These are phyloP conservation scores for Athrips mouffetella DNA, from an alignment of 2,888 invertebrate species.

Conservation along the genomic window DNA sequence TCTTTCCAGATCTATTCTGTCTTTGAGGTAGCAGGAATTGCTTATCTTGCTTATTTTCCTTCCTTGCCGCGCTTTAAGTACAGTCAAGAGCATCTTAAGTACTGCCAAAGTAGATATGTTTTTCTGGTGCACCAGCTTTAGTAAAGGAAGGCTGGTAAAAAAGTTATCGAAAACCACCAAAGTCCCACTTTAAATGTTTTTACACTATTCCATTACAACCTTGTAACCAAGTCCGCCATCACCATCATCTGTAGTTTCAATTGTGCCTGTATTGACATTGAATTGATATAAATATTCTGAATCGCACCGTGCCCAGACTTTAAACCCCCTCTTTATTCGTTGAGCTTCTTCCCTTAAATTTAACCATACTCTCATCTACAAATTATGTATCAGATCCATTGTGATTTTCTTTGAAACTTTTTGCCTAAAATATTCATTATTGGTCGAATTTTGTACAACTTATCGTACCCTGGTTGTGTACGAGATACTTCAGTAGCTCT, in stretches of 20 bases:
- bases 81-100: conserved; percentile 21
- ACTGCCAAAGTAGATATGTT: conserved; percentile 20
- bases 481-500: neutral
- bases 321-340: conserved; percentile 26
- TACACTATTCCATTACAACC: conserved; percentile 24
- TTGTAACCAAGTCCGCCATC: conserved; percentile 30
- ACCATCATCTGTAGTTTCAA: conserved; percentile 29
- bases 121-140: conserved; percentile 24
- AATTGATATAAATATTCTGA: conserved; percentile 28
- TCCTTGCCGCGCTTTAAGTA: conserved; percentile 20
- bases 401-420: conserved; percentile 15
- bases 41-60: neutral
- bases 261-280: conserved; percentile 32
- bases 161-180: conserved; percentile 27
- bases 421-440: conserved; percentile 12
- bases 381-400: conserved; percentile 17
- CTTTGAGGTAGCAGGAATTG: too few relatives aligned
- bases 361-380: conserved; percentile 24
- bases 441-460: conserved; percentile 23
- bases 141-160: conserved; percentile 24
- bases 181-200: conserved; percentile 22
- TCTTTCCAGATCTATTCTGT: too few relatives aligned
- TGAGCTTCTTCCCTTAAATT: conserved; percentile 24
- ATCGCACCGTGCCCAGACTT: conserved; percentile 28
- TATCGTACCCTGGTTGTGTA: conserved; percentile 13